Base-by-base conservation (phyloP, 2,797 vertebrate species). In the Phalloptychus januarius region DNA sequence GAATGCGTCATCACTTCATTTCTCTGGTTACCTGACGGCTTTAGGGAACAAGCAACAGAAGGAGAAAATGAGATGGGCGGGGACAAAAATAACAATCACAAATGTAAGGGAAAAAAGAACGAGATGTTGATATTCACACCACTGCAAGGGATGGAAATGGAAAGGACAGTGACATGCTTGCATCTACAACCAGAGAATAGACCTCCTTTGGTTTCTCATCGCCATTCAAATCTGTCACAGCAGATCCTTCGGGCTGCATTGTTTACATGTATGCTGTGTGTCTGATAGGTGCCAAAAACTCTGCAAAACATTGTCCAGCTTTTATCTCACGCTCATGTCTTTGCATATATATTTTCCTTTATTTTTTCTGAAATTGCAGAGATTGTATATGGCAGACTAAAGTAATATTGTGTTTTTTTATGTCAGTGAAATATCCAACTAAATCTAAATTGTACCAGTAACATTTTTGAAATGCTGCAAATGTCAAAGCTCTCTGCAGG, bases 211-310 rank as follows among this genome's bases (percentile, higher is more conserved):
- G 74, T 80, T 83, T 45, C 76, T 81, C 71, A 80, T 72, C 71
- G 76, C 40, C 63, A 31, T 72, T 74, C n/a, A 71, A 84, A 86
- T 83, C 87, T 91, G 89, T 83, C 90, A 80, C 81, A 84, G 83
- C 92, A 87, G 86, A 83, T 88, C 89, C 85, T 76, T 71, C 56
- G 71, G 72, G 77, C 48, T 73, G 48, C 56, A 79, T 76, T 91
- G 89, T 79, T 87, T 83, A 86, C 72, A 83, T 85, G 83, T 52
- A 79, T 81, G 54, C 52, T 42, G 69, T 54, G 80, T 75, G 81
- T 81, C 70, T 80, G 83, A 86, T 71, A 38, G 84, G 72, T 78
- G 86, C 85, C 76, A 86, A 75, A 69, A 88, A 42, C 10, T 25
- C 71, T 56, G 44, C 45, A 80, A 74, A 85, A 45, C 72, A n/a